A percentile compares a stretch with the other conserved stretches of the same genome.
phyloP scores from a whole-genome alignment of 1,140 invertebrate species.

The Littorina saxatilis region DNA sequence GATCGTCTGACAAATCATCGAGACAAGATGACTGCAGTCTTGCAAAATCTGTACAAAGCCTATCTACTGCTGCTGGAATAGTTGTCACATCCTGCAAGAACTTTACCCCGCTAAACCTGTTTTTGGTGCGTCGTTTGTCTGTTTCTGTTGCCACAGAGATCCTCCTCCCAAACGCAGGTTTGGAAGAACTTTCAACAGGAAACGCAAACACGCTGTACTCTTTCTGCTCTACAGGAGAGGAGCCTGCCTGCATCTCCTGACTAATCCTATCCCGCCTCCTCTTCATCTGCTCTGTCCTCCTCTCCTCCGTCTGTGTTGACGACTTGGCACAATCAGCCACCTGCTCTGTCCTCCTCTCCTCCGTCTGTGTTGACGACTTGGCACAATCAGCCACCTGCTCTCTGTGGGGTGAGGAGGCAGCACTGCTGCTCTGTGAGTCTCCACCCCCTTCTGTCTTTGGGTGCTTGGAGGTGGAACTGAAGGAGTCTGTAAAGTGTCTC shows the following conservation, averaged over 20 bases:
- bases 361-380: not conserved
- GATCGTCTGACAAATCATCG: conserved; percentile 11
- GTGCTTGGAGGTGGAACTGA: not conserved
- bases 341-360: not conserved
- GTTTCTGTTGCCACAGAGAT: not conserved
- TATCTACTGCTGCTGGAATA: conserved; percentile 1
- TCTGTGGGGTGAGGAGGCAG: too few species aligned
- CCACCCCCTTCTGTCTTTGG: not conserved
- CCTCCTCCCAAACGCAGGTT: not conserved
- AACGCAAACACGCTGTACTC: not conserved
- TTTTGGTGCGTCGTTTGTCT: not conserved
- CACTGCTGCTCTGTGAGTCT: not conserved
- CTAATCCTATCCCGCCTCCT: conserved; percentile 21
- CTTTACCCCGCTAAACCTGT: conserved; percentile 22
- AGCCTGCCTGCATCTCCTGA: conserved; percentile 17
- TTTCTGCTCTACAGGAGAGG: not conserved
- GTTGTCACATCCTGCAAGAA: conserved; percentile 3
- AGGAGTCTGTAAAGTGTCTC: conserved; percentile 22
- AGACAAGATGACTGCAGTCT: not conserved
- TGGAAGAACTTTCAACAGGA: not conserved
- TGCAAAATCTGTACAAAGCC: not conserved
- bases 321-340: too few species aligned
- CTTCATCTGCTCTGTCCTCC: not conserved
- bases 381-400: too few species aligned
- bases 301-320: not conserved